Evolutionary conservation across 2,888 invertebrate genomes (phyloP).

Genomic region (Drosophila eohydei): DNA sequence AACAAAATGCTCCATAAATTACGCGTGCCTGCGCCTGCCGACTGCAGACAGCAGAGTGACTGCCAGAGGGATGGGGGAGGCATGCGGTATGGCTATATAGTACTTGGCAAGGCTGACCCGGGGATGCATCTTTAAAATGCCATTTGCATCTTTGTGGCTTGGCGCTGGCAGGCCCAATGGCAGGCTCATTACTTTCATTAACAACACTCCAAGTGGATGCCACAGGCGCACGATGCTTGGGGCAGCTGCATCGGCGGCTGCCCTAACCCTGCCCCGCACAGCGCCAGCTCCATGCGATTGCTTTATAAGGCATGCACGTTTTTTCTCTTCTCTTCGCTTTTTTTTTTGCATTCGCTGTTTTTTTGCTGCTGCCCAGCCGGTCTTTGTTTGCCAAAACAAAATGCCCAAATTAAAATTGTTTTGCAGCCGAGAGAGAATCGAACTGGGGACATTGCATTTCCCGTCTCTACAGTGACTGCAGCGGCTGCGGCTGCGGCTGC

Average conservation of each 20-base stretch:
- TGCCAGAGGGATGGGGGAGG: neutral
- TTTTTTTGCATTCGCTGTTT: slow-evolving; percentile 29
- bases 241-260: slow-evolving; percentile 57
- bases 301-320: slow-evolving; percentile 78
- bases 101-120: slow-evolving; percentile 57
- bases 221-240: slow-evolving; percentile 58
- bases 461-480: slow-evolving; percentile 43
- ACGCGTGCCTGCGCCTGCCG: slow-evolving; percentile 68
- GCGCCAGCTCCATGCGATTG: slow-evolving; percentile 35
- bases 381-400: slow-evolving; percentile 77
- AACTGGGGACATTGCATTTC: slow-evolving; percentile 61
- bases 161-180: slow-evolving; percentile 53
- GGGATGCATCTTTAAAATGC: slow-evolving; percentile 83
- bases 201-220: slow-evolving; percentile 72
- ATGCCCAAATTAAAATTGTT: slow-evolving; percentile 82
- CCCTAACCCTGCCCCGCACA: slow-evolving; percentile 20
- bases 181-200: slow-evolving; percentile 81
- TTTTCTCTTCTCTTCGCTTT: slow-evolving; percentile 32
- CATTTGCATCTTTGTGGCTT: slow-evolving; percentile 83
- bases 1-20: slow-evolving; percentile 80
- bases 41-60: neutral
- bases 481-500: slow-evolving; percentile 22
- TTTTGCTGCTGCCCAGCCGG: slow-evolving; percentile 30
- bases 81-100: neutral
- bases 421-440: slow-evolving; percentile 52